Conservation (phyloP, 2,113 vertebrate genomes). For the Probosciger aterrimus region DNA sequence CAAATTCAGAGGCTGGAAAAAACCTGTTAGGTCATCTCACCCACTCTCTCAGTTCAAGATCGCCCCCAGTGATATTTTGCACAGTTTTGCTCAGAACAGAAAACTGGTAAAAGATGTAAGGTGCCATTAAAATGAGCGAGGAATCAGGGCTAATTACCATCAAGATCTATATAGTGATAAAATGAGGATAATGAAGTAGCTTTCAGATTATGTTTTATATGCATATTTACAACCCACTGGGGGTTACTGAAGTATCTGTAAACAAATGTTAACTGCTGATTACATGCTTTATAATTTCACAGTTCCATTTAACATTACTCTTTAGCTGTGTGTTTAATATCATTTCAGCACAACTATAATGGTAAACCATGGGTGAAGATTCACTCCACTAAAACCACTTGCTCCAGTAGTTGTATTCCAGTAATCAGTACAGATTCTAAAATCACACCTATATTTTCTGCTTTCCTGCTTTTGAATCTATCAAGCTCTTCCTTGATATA, state of each 20-base stretch:
- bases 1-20: background rate
- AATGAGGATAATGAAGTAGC: background rate
- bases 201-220: background rate
- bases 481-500: background rate
- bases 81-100: background rate
- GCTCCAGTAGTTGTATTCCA: background rate
- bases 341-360: background rate
- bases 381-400: background rate
- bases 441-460: background rate
- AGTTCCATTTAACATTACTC: background rate
- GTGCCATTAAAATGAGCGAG: background rate
- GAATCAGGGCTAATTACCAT: background rate
- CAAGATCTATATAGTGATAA: background rate
- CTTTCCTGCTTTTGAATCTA: background rate
- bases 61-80: background rate
- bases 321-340: background rate
- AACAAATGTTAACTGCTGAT: constrained; percentile 21
- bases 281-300: background rate
- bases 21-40: background rate
- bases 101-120: background rate
- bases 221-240: background rate
- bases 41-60: background rate
- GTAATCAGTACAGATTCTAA: background rate
- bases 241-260: background rate
- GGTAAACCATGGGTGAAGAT: background rate